A percentile compares a stretch with the other conserved stretches of the same genome.
Conservation (phyloP, 2,888 invertebrate genomes). For the Standfussiana lucernea region DNA sequence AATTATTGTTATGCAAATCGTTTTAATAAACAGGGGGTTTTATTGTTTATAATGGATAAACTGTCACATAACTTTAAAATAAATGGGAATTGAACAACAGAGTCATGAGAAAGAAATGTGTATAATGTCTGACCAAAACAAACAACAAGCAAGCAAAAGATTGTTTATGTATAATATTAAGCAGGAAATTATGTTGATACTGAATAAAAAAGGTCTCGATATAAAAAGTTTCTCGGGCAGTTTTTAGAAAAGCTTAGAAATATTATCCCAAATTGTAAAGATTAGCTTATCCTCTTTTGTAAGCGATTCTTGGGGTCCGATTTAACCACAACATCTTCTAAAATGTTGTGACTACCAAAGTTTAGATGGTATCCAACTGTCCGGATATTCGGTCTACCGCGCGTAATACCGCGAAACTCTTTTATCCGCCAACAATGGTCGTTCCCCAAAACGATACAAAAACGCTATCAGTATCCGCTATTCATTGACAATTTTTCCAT, state of each 20-base stretch:
- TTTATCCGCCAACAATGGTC: conserved; percentile 53
- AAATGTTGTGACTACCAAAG: conserved; percentile 4
- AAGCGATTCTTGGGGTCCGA: conserved; percentile 1
- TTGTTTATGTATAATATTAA: not conserved
- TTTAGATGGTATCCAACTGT: conserved; percentile 42
- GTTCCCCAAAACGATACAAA: conserved; percentile 46
- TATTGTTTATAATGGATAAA: conserved; percentile 4
- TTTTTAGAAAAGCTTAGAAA: not conserved
- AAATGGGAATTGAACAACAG: not conserved
- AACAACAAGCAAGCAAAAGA: not conserved
- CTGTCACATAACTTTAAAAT: not conserved
- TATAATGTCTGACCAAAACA: too few species aligned
- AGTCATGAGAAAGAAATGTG: too few species aligned
- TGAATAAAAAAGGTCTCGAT: not conserved
- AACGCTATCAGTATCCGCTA: conserved; percentile 54
- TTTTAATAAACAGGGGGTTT: not conserved
- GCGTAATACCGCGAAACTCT: conserved; percentile 49
- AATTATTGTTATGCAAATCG: conserved; percentile 27
- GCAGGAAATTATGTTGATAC: not conserved
- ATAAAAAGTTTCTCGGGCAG: too few species aligned
- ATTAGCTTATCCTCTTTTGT: conserved; percentile 27
- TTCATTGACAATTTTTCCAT: conserved; percentile 61
- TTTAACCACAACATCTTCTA: conserved; percentile 22
- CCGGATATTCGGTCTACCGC: conserved; percentile 62
- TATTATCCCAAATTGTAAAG: conserved; percentile 22